phyloP scores from a whole-genome alignment of 2,797 vertebrate species.

The Microchirus variegatus region DNA sequence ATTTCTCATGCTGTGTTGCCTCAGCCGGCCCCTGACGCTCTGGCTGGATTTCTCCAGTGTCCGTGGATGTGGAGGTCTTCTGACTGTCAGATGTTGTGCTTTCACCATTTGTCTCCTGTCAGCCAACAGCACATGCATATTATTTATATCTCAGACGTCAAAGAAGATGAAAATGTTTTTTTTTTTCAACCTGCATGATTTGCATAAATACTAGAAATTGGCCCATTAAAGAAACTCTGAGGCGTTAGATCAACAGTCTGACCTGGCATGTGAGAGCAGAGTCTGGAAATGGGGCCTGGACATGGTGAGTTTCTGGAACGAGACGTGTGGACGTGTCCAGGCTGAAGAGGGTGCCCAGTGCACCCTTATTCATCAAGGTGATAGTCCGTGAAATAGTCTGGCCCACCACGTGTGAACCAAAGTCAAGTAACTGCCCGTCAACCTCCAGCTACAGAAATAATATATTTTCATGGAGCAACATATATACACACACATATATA shows the following conservation, averaged over 20 bases:
- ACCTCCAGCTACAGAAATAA: slow-evolving; percentile 84
- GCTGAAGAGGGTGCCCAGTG: slow-evolving; percentile 84
- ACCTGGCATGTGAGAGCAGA: slow-evolving; percentile 60
- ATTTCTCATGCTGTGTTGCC: slow-evolving; percentile 22
- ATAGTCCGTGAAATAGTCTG: slow-evolving; percentile 85
- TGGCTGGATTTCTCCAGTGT: slow-evolving; percentile 15
- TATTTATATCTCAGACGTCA: neutral
- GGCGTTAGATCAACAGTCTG: slow-evolving; percentile 31
- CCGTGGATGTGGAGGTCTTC: slow-evolving; percentile 2
- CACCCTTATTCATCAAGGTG: slow-evolving; percentile 89
- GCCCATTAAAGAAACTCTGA: neutral
- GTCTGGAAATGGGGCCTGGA: slow-evolving; percentile 29
- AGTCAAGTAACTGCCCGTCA: slow-evolving; percentile 87
- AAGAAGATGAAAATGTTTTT: too few species aligned
- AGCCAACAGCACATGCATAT: slow-evolving; percentile 21
- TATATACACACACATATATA: too few species aligned
- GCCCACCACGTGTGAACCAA: slow-evolving; percentile 89
- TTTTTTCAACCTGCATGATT: too few species aligned
- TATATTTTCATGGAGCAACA: slow-evolving; percentile 25
- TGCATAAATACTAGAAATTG: neutral
- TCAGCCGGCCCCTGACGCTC: slow-evolving; percentile 31
- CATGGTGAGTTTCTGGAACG: slow-evolving; percentile 41
- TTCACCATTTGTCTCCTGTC: slow-evolving; percentile 41
- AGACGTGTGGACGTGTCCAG: slow-evolving; percentile 66
- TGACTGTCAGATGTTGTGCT: slow-evolving; percentile 17